Percentiles rank a stretch among this genome's conserved stretches.
Evolutionary conservation across 2,113 vertebrate genomes (phyloP).

Genomic region (Bujurquina vittata): DNA sequence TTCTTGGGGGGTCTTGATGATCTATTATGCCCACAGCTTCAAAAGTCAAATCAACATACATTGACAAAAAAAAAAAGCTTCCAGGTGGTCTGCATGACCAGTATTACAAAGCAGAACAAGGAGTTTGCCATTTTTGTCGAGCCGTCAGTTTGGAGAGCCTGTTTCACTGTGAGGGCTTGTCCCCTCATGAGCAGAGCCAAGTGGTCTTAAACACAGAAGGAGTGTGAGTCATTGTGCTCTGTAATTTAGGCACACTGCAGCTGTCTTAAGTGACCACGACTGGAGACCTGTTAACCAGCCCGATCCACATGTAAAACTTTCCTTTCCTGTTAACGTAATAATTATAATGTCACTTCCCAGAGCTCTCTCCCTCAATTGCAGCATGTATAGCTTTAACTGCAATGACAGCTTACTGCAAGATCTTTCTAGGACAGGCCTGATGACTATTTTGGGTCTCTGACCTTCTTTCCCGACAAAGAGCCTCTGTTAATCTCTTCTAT

Average conservation of each 20-base stretch:
- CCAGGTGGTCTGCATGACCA: conserved; percentile 49
- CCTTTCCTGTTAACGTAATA: conserved; percentile 70
- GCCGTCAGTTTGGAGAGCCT: conserved; percentile 57
- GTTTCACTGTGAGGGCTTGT: conserved; percentile 55
- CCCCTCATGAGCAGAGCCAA: conserved; percentile 41
- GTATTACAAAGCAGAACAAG: conserved; percentile 54
- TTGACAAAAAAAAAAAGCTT: conserved; percentile 43
- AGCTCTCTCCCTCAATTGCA: conserved; percentile 59
- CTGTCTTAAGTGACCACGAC: conserved; percentile 74
- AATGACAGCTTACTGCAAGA: conserved; percentile 67
- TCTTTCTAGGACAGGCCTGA: conserved; percentile 64
- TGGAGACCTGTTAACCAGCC: conserved; percentile 73
- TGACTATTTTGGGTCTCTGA: conserved; percentile 72
- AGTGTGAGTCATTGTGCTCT: conserved; percentile 72
- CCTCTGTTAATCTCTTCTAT: conserved; percentile 66
- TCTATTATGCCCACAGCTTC: neutral
- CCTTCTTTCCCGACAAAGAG: conserved; percentile 70
- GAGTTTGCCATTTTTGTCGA: conserved; percentile 64
- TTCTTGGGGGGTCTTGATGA: conserved; percentile 3
- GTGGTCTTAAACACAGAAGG: conserved; percentile 63
- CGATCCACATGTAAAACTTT: conserved; percentile 79
- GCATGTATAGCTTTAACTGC: conserved; percentile 70
- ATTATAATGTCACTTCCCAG: conserved; percentile 77
- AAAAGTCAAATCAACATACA: conserved; percentile 14
- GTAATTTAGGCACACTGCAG: conserved; percentile 77